phyloP scores from a whole-genome alignment of 1,140 invertebrate genomes.

The Pinna nobilis region DNA sequence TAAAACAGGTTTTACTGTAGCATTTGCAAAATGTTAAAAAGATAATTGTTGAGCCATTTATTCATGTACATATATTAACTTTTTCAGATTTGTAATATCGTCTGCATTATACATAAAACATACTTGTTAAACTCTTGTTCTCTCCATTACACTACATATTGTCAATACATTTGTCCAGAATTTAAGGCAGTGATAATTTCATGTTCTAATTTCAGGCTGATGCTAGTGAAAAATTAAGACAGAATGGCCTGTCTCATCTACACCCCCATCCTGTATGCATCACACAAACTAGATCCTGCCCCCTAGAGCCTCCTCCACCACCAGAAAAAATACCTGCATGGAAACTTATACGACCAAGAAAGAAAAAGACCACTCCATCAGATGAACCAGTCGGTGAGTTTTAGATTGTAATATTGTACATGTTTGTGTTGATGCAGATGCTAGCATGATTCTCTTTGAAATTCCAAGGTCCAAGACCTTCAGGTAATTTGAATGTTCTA shows the following conservation, averaged over 20 bases:
- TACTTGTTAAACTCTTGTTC: too few relatives aligned
- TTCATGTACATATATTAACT: too few relatives aligned
- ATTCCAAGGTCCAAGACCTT: neutral
- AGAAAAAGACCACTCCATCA: conserved; percentile 67
- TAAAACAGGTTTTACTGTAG: too few relatives aligned
- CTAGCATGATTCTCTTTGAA: neutral
- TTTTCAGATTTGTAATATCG: too few relatives aligned
- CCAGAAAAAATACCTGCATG: conserved; percentile 71
- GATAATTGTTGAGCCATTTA: too few relatives aligned
- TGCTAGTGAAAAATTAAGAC: conserved; percentile 71
- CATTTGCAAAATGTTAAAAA: too few relatives aligned
- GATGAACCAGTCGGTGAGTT: conserved; percentile 71
- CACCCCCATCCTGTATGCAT: conserved; percentile 73
- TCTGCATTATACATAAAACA: too few relatives aligned
- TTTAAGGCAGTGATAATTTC: neutral
- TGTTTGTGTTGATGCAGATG: conserved; percentile 2
- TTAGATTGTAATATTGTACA: neutral
- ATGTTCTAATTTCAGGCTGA: conserved; percentile 60
- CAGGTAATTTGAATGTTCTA: neutral
- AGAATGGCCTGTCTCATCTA: conserved; percentile 70
- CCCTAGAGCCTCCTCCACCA: conserved; percentile 71
- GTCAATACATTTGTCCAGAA: too few relatives aligned
- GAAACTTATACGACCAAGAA: conserved; percentile 74
- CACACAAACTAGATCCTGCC: conserved; percentile 70
- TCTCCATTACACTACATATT: too few relatives aligned